phyloP scores from a whole-genome alignment of 2,888 invertebrate species.

The Hololepta plana region DNA sequence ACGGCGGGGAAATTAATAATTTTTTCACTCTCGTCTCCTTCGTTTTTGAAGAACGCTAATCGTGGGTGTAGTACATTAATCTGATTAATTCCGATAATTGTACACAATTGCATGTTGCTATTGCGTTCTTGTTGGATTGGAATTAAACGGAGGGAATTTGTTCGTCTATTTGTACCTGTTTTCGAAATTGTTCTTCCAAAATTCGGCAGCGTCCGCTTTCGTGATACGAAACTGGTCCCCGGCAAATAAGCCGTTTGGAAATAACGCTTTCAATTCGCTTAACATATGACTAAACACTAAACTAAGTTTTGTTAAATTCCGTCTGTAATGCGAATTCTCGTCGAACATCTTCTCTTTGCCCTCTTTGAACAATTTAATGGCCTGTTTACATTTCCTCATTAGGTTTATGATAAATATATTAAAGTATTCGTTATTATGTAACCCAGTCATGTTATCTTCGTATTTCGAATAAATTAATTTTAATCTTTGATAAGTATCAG shows the following conservation, averaged over 20 bases:
- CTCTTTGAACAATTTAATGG: constrained; percentile 95
- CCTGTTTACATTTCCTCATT: constrained; percentile 97
- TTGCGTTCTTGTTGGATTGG: too few relatives aligned
- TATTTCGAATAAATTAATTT: constrained; percentile 90
- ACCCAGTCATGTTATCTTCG: constrained; percentile 83
- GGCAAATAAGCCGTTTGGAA: constrained; percentile 89
- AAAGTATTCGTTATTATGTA: constrained; percentile 93
- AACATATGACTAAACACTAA: constrained; percentile 99
- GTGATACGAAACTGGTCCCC: constrained; percentile 98
- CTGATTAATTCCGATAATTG: too few relatives aligned
- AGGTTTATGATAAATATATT: constrained; percentile 95
- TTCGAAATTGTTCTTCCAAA: constrained; percentile 92
- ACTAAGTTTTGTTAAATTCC: constrained; percentile 93
- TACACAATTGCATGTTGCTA: too few relatives aligned
- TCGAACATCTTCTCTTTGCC: constrained; percentile 98
- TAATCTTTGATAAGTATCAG: constrained; percentile 95
- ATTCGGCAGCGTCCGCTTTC: constrained; percentile 96
- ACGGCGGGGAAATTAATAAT: too few relatives aligned
- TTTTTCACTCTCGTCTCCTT: too few relatives aligned
- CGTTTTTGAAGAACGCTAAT: too few relatives aligned
- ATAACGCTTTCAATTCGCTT: constrained; percentile 95
- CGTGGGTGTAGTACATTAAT: too few relatives aligned
- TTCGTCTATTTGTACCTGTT: constrained; percentile 74
- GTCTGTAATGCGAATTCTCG: constrained; percentile 82
- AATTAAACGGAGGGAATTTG: too few relatives aligned